Evolutionary conservation across 1,140 invertebrate species (phyloP), one percentile per base, ranked within the genome.

Genomic region (Adoxophyes honmai): DNA sequence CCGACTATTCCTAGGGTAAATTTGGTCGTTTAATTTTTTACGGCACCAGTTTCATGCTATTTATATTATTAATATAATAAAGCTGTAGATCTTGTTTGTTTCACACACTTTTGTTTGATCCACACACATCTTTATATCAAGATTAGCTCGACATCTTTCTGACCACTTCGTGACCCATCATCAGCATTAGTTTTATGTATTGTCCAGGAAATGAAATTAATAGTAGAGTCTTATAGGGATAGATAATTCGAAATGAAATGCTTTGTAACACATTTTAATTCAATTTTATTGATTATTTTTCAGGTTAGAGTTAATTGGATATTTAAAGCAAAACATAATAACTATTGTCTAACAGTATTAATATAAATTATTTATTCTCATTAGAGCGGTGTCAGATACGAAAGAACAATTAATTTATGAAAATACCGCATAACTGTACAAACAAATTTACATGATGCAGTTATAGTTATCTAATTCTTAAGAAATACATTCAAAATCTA

Each of bases 231-330:
- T n/a, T n/a, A n/a, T n/a, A n/a, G n/a, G 21, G 6, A 28, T 28
- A 28, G 2, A 28, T 28, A 3, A 6, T 28, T 28, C 21, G 10
- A 55, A 58, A 34, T 62, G 16, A 75, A 73, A 71, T 62, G 76
- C 75, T 74, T 61, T n/a, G 28, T 21, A 48, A 71, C 18, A 55
- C 51, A 54, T 57, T 70, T 74, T 73, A 73, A 68, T 73, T 78
- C 78, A 81, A 81, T 61, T 83, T 83, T 83, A 86, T 83, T 86
- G 73, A 82, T 64, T 83, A 75, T 66, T 78, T 70, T 71, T 67
- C 72, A 64, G 75, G 70, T 76, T 79, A 81, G 70, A 78, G 73
- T 71, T 75, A 74, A 77, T 76, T 66, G 73, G 77, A 78, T 77
- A 73, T 78, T 79, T 65, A 81, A 86, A 81, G 72, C 75, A 84